phyloP scores from a whole-genome alignment of 2,113 vertebrate species.

The Eidolon helvum region DNA sequence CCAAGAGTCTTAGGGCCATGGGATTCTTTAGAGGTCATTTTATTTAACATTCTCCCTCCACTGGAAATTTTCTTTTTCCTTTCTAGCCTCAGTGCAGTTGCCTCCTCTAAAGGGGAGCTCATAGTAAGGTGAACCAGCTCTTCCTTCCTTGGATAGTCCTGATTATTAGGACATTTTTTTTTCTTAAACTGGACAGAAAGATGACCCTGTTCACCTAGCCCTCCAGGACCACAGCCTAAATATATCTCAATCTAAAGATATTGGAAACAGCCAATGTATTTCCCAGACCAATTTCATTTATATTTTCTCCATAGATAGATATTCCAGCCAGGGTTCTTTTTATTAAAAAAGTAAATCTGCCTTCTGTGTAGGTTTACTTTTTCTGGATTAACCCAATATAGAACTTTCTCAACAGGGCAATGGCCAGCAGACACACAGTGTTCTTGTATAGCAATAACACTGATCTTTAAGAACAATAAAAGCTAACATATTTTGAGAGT shows the following conservation, averaged over 20 bases:
- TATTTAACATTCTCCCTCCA: background rate
- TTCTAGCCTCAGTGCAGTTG: background rate
- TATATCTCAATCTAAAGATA: background rate
- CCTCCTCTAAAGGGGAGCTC: background rate
- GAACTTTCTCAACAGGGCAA: background rate
- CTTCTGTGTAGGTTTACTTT: background rate
- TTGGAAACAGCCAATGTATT: background rate
- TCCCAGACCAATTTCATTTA: background rate
- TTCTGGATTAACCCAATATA: background rate
- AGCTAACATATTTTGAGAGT: background rate
- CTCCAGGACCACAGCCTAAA: background rate
- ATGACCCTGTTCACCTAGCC: too few relatives aligned
- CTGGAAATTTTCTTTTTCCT: background rate
- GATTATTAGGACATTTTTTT: background rate
- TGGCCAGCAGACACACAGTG: background rate
- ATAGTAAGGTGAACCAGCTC: rapidly evolving
- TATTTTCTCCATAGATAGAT: background rate
- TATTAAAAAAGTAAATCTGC: background rate
- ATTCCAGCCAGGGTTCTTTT: background rate
- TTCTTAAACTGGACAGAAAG: background rate
- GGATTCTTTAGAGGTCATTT: background rate
- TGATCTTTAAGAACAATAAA: background rate
- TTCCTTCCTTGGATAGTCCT: background rate
- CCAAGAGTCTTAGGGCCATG: background rate
- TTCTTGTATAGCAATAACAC: background rate